phyloP scores from a whole-genome alignment of 2,888 invertebrate species.

The Onchidella celtica region DNA sequence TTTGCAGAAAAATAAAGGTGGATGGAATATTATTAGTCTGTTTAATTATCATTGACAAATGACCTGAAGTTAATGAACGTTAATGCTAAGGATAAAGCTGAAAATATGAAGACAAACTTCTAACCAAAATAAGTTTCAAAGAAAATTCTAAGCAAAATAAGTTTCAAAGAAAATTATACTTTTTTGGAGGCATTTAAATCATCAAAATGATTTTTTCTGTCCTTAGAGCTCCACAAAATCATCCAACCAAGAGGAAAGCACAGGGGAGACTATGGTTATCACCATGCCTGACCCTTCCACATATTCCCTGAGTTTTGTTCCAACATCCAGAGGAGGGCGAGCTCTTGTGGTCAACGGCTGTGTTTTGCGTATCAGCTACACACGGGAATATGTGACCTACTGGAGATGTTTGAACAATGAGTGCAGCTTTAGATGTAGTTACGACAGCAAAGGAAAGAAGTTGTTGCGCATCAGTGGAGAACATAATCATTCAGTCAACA shows the following conservation, averaged over 20 bases:
- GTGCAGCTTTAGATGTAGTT: conserved; percentile 41
- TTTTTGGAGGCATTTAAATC: too few species aligned
- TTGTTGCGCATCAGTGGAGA: conserved; percentile 41
- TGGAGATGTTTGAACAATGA: conserved; percentile 41
- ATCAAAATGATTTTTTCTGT: too few species aligned
- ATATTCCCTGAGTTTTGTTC: conserved; percentile 21
- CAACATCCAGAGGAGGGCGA: conserved; percentile 38
- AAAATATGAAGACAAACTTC: too few species aligned
- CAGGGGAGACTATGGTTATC: conserved; percentile 11
- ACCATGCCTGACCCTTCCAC: conserved; percentile 24
- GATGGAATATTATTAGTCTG: too few species aligned
- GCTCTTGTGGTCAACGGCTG: conserved; percentile 45
- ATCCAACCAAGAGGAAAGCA: not conserved
- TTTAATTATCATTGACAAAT: too few species aligned
- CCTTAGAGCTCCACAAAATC: not conserved
- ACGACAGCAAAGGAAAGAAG: conserved; percentile 29
- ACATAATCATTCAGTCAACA: conserved; percentile 39
- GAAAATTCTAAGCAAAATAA: too few species aligned
- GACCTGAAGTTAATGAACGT: too few species aligned
- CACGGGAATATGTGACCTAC: conserved; percentile 40
- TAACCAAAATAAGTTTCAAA: too few species aligned
- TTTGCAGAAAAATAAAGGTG: too few species aligned
- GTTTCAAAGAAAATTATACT: too few species aligned
- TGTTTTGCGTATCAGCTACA: conserved; percentile 43
- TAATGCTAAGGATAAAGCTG: too few species aligned